Percentiles rank a stretch among this genome's conserved stretches.
Evolutionary conservation across 1,140 invertebrate species (phyloP).

Genomic region (Mya arenaria): DNA sequence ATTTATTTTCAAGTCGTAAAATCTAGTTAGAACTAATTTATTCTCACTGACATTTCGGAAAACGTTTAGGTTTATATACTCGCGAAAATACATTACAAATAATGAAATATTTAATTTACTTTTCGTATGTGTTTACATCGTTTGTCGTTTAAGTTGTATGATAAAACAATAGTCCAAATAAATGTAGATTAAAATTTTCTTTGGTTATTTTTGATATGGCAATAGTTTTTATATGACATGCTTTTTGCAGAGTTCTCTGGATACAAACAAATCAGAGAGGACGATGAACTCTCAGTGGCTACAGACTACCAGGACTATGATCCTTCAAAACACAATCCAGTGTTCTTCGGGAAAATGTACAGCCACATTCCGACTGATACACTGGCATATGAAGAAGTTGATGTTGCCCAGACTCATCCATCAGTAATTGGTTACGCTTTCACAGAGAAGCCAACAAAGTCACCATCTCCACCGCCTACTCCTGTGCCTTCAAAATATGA

Average conservation of each 20-base stretch:
- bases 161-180: too few relatives aligned
- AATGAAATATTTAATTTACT: too few relatives aligned
- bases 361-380: conserved; percentile 65
- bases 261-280: conserved; percentile 63
- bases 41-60: too few relatives aligned
- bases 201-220: too few relatives aligned
- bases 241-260: conserved; percentile 67
- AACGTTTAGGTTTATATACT: too few relatives aligned
- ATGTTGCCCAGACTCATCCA: conserved; percentile 75
- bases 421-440: conserved; percentile 79
- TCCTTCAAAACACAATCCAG: conserved; percentile 76
- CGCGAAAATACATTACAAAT: too few relatives aligned
- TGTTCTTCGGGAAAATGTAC: conserved; percentile 79
- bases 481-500: conserved; percentile 71
- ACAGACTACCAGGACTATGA: conserved; percentile 79
- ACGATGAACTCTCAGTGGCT: conserved; percentile 69
- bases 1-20: too few relatives aligned
- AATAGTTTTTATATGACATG: conserved; percentile 9
- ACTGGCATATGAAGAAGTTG: conserved; percentile 70
- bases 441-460: conserved; percentile 70
- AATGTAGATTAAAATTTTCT: too few relatives aligned
- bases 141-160: too few relatives aligned
- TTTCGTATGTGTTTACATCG: too few relatives aligned
- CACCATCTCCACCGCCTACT: conserved; percentile 66
- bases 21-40: too few relatives aligned